Percentiles rank a stretch among this genome's conserved stretches.
Evolutionary conservation across 2,797 vertebrate genomes (phyloP).

Genomic region (Centroberyx gerrardi): DNA sequence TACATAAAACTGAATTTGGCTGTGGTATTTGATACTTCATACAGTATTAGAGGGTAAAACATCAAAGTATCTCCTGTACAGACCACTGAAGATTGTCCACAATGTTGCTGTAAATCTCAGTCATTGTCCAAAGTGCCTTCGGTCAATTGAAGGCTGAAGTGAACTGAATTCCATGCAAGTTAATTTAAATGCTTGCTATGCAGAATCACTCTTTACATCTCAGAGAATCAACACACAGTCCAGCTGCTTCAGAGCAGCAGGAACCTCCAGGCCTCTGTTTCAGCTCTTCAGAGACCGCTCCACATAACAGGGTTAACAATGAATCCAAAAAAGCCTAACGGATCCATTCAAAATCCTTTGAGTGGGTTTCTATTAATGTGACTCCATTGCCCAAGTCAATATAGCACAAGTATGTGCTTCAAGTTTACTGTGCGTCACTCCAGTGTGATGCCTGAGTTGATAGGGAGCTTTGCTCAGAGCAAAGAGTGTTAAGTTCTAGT

Average conservation of each 20-base stretch:
- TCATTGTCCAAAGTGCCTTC: background rate
- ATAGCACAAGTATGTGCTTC: slow-evolving; percentile 36
- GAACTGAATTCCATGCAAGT: background rate
- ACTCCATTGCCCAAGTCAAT: slow-evolving; percentile 37
- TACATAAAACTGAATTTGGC: too few relatives aligned
- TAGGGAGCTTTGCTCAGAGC: slow-evolving; percentile 8
- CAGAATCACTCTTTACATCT: background rate
- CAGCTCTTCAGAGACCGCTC: slow-evolving; percentile 10
- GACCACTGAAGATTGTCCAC: background rate
- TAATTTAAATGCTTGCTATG: background rate
- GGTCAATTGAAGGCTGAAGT: background rate
- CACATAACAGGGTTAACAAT: slow-evolving; percentile 34
- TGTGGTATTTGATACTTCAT: too few relatives aligned
- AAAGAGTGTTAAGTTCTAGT: slow-evolving; percentile 9
- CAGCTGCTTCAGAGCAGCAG: background rate
- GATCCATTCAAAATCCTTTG: slow-evolving; percentile 47
- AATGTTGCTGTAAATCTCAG: background rate
- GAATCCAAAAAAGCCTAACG: slow-evolving; percentile 36
- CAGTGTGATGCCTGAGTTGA: slow-evolving; percentile 28
- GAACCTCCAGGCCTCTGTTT: background rate
- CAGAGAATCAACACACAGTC: background rate
- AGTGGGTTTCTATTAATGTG: slow-evolving; percentile 21
- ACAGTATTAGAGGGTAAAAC: background rate
- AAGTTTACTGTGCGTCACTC: slow-evolving; percentile 16
- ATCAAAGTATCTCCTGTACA: background rate